These are phyloP conservation scores for Stomatorhinus walkeri DNA, from an alignment of 2,797 vertebrate genomes.

Conservation along the genomic window DNA sequence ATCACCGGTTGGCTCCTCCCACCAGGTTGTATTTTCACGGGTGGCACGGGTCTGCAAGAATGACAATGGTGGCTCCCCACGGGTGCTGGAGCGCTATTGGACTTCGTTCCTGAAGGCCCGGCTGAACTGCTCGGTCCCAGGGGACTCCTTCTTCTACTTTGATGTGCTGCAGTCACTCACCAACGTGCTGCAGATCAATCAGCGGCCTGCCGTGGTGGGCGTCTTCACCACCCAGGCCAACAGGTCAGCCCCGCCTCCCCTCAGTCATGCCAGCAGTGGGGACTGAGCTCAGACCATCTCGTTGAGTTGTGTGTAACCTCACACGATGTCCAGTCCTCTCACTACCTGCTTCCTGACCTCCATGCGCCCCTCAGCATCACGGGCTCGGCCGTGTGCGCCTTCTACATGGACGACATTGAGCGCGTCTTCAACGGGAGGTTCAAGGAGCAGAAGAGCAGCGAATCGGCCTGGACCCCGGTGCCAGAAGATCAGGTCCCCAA, in stretches of 20 bases:
- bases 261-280: not conserved
- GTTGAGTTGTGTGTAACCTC: not conserved
- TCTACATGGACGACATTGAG: slow-evolving; percentile 92
- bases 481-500: slow-evolving; percentile 83
- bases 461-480: slow-evolving; percentile 86
- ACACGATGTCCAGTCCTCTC: not conserved
- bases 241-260: slow-evolving; percentile 62
- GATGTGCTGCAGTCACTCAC: slow-evolving; percentile 90
- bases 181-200: slow-evolving; percentile 83
- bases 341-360: not conserved
- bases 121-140: slow-evolving; percentile 87
- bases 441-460: slow-evolving; percentile 85
- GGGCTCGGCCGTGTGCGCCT: slow-evolving; percentile 85
- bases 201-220: slow-evolving; percentile 74
- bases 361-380: slow-evolving; percentile 67
- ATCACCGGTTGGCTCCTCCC: not conserved
- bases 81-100: slow-evolving; percentile 78
- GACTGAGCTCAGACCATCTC: not conserved
- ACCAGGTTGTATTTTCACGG: slow-evolving; percentile 73
- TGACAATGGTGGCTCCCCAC: slow-evolving; percentile 75
- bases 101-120: slow-evolving; percentile 81
- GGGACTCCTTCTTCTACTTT: slow-evolving; percentile 94
- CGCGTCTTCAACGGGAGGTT: slow-evolving; percentile 83
- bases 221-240: slow-evolving; percentile 96
- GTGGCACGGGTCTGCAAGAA: slow-evolving; percentile 83